Evolutionary conservation across 2,113 vertebrate genomes (phyloP).

Genomic region (Microcebus jonahi): DNA sequence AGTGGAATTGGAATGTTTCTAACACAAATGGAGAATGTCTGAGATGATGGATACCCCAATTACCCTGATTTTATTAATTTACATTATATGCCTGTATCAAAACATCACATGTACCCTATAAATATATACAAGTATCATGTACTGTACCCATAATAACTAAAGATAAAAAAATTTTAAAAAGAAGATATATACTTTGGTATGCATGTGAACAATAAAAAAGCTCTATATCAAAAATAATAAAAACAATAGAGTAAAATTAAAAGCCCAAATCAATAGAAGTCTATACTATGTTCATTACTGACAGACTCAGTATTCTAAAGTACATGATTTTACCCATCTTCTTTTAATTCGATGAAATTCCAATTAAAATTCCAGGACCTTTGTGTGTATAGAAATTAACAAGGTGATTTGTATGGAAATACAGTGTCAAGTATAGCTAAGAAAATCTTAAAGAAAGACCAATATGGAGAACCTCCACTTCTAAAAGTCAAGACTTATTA

Average conservation of each 20-base stretch:
- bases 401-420: not conserved
- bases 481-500: not conserved
- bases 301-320: not conserved
- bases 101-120: too few relatives aligned
- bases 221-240: not conserved
- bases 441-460: not conserved
- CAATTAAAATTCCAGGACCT: not conserved
- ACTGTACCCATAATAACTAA: too few relatives aligned
- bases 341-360: not conserved
- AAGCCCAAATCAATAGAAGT: not conserved
- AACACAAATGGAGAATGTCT: too few relatives aligned
- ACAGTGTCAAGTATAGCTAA: not conserved
- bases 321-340: not conserved
- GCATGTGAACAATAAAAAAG: not conserved
- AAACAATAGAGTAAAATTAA: not conserved
- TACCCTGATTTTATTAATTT: too few relatives aligned
- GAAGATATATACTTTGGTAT: too few relatives aligned
- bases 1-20: too few relatives aligned
- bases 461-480: not conserved
- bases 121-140: too few relatives aligned
- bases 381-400: not conserved
- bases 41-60: too few relatives aligned
- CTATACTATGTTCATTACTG: not conserved
- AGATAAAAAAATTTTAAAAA: too few relatives aligned
- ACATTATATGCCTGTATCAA: too few relatives aligned